These are phyloP conservation scores for Pyrgus malvae DNA, from an alignment of 2,888 invertebrate species.

Conservation along the genomic window DNA sequence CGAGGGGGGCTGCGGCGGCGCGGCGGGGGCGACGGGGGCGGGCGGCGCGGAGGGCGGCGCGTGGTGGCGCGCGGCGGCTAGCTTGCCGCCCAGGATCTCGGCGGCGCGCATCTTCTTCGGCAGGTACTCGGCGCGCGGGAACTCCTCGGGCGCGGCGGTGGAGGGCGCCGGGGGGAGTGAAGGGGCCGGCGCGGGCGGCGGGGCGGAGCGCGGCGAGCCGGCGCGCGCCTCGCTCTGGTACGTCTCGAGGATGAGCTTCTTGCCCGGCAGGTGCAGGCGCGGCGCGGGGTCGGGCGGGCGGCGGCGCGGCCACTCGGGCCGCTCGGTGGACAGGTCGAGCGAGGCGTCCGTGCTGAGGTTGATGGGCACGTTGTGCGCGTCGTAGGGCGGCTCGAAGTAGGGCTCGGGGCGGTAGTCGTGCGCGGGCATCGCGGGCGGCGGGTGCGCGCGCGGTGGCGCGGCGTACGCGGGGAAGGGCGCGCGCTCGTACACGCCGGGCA, in stretches of 20 bases:
- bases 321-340: constrained; percentile 68
- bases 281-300: constrained; percentile 63
- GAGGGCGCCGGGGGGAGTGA: constrained; percentile 31
- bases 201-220: constrained; percentile 51
- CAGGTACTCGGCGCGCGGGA: constrained; percentile 66
- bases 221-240: constrained; percentile 72
- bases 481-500: constrained; percentile 26
- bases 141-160: constrained; percentile 45
- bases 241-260: constrained; percentile 74
- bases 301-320: constrained; percentile 64
- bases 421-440: constrained; percentile 43
- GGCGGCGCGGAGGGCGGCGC: constrained; percentile 40
- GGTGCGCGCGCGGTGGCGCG: neutral
- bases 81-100: constrained; percentile 72
- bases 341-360: constrained; percentile 76
- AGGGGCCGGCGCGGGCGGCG: constrained; percentile 38
- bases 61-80: constrained; percentile 48
- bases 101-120: constrained; percentile 80
- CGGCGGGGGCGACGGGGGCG: constrained; percentile 39
- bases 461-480: neutral
- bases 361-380: constrained; percentile 69
- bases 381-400: constrained; percentile 60
- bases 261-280: constrained; percentile 70
- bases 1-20: constrained; percentile 34
- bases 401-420: constrained; percentile 66